Evolutionary conservation across 2,888 invertebrate genomes (phyloP).

Genomic region (Lycaena phlaeas): DNA sequence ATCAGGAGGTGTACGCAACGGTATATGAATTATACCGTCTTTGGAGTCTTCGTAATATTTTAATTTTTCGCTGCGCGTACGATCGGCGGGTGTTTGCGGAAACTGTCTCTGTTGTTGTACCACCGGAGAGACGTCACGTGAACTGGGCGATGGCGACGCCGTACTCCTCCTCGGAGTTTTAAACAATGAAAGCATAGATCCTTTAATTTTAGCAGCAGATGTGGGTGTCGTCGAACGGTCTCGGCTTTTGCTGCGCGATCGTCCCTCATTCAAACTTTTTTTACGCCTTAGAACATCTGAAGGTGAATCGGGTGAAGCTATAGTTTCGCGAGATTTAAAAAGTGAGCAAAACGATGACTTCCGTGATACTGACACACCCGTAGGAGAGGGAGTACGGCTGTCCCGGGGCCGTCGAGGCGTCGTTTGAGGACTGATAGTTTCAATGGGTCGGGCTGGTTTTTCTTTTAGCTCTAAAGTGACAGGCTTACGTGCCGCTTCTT

Average conservation of each 20-base stretch:
- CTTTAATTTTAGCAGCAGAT: slow-evolving; percentile 69
- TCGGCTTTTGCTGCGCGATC: slow-evolving; percentile 79
- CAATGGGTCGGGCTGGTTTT: slow-evolving; percentile 47
- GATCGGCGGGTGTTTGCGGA: slow-evolving; percentile 36
- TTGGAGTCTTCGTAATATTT: slow-evolving; percentile 77
- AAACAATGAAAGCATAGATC: slow-evolving; percentile 78
- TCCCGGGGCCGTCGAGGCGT: slow-evolving; percentile 27
- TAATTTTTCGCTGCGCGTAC: slow-evolving; percentile 37
- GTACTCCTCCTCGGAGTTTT: slow-evolving; percentile 64
- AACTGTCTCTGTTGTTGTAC: slow-evolving; percentile 33
- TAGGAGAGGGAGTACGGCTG: slow-evolving; percentile 78
- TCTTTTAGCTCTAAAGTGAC: slow-evolving; percentile 68
- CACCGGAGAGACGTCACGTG: slow-evolving; percentile 46
- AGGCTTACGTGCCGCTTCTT: slow-evolving; percentile 68
- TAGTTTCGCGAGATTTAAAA: slow-evolving; percentile 81
- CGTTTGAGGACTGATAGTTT: slow-evolving; percentile 34
- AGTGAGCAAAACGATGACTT: slow-evolving; percentile 88
- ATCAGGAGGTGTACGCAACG: slow-evolving; percentile 82
- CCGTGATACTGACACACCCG: slow-evolving; percentile 76
- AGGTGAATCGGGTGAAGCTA: slow-evolving; percentile 76
- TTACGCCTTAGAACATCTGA: slow-evolving; percentile 56
- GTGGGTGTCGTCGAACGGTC: slow-evolving; percentile 75
- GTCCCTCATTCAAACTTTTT: slow-evolving; percentile 54
- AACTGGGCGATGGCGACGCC: slow-evolving; percentile 45
- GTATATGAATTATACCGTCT: slow-evolving; percentile 80